Evolutionary conservation across 2,797 vertebrate species (phyloP).

Genomic region (Avahi laniger): DNA sequence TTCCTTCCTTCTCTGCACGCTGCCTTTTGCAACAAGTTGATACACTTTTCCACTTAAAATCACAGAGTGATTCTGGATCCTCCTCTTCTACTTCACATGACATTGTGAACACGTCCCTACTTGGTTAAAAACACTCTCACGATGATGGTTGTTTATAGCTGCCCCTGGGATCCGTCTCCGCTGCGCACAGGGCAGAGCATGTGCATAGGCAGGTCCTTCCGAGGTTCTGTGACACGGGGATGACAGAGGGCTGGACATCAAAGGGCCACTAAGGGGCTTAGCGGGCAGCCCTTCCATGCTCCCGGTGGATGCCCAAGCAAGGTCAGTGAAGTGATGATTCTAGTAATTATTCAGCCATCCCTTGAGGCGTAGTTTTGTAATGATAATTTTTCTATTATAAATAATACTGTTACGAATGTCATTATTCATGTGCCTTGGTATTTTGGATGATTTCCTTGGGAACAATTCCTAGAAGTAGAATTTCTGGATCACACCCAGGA

Average conservation of each 20-base stretch:
- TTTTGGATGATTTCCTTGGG: constrained; percentile 15
- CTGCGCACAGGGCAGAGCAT: not conserved
- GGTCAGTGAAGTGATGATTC: not conserved
- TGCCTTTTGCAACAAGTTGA: not conserved
- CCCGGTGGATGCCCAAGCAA: not conserved
- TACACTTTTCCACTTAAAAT: not conserved
- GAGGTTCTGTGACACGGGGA: not conserved
- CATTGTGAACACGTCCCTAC: not conserved
- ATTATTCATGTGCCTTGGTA: not conserved
- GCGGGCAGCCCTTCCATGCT: not conserved
- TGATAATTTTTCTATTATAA: not conserved
- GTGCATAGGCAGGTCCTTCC: not conserved
- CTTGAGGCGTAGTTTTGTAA: not conserved
- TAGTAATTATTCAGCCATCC: not conserved
- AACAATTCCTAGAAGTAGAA: constrained; percentile 13
- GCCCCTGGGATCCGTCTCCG: not conserved
- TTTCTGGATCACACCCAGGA: not conserved
- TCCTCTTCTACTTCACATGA: not conserved
- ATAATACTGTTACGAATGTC: not conserved
- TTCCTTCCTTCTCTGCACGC: not conserved
- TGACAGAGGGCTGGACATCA: not conserved
- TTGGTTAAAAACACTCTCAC: not conserved
- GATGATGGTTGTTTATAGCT: not conserved
- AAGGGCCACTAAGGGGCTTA: not conserved
- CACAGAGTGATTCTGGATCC: not conserved